phyloP scores from a whole-genome alignment of 2,113 vertebrate genomes.

The Mesitornis unicolor region DNA sequence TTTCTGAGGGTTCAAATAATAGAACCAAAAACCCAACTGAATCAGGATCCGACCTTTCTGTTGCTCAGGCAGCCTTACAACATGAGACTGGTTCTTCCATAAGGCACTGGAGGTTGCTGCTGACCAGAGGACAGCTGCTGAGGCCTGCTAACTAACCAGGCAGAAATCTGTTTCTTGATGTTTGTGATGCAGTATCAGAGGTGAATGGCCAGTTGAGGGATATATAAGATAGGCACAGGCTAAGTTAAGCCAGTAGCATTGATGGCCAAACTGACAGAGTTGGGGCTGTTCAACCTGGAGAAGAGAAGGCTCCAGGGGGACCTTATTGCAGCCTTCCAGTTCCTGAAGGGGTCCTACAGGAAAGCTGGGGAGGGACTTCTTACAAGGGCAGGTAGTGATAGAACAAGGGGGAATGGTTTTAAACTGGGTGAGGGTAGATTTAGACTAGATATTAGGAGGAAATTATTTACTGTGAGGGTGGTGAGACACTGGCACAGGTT shows the following conservation, averaged over 20 bases:
- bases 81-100: neutral
- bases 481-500: too few relatives aligned
- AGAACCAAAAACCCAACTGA: neutral
- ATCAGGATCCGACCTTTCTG: neutral
- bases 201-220: neutral
- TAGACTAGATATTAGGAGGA: too few relatives aligned
- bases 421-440: too few relatives aligned
- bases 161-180: neutral
- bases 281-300: too few relatives aligned
- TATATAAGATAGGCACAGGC: rapidly evolving
- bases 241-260: neutral
- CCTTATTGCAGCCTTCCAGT: too few relatives aligned
- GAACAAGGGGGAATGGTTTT: too few relatives aligned
- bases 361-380: too few relatives aligned
- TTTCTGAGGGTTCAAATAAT: neutral
- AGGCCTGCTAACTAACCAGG: rapidly evolving
- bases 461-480: too few relatives aligned
- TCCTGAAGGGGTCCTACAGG: too few relatives aligned
- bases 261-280: neutral
- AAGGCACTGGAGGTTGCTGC: slow-evolving; percentile 23
- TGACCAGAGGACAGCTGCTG: neutral
- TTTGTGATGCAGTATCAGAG: neutral
- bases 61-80: neutral
- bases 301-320: too few relatives aligned
- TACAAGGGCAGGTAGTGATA: too few relatives aligned